Base-by-base conservation (phyloP, 1,140 invertebrate genomes). In the Rhagoletis zephyria region DNA sequence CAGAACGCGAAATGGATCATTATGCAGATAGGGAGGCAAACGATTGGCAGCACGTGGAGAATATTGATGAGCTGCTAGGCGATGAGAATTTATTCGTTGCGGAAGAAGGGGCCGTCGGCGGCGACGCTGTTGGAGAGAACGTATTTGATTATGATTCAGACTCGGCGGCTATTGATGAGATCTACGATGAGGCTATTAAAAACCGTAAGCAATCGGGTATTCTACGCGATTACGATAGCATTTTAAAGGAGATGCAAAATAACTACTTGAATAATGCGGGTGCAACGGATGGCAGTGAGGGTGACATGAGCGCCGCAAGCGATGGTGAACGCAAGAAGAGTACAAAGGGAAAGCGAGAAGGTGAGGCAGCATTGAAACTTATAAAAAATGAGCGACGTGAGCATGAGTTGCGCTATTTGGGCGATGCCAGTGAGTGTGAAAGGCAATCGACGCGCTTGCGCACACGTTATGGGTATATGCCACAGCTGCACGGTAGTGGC, bases 201-300 rank as follows among this genome's bases (percentile, higher is more conserved):
- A 93, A 93, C 88, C 88, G 91, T 0, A 92, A 92, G 3, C 91
- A 91, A 42, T 92, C 92, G 3, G 92, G 92, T 0, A 93, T 93
- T 4, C 42, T 92, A 4, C 85, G 91, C 6, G 92, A 93, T 0
- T 93, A 89, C 56, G 92, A 93, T 59, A 90, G 90, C 1, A 93
- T 93, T 85, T 88, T 93, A 1, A 88, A 89, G 77, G 91, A 92
- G 87, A 92, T 92, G 70, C 59, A 88, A 56, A 77, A 51, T 5
- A 87, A 51, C 63, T 87, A 87, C 59, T 5, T 85, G n/a, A 40
- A 63, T 14, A 85, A 70, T 59, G 40, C 30, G 19, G 45, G 30
- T 2, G 45, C 59, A n/a, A 42, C 14, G 1, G 51, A 42, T 42
- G 74, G 48, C 12, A 61, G 51, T 16, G 77, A 85, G 45, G 59